Base-by-base conservation (phyloP, 1,140 invertebrate genomes). In the Dreissena rostriformis region DNA sequence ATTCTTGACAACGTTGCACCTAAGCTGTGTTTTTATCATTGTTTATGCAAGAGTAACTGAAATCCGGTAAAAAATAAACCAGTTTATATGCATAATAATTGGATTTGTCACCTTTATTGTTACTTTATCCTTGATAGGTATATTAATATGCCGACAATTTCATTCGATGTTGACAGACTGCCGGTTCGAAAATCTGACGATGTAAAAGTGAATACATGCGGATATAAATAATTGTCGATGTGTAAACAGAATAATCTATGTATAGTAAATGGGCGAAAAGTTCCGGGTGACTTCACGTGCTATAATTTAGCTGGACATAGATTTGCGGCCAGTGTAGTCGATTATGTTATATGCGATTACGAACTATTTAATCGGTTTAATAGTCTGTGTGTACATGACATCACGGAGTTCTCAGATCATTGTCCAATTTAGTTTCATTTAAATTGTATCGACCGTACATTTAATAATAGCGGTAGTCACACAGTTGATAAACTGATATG, bases 261-360 rank as follows among this genome's bases (percentile, higher is more conserved):
- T 53, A 74, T 74, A 28, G 53, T 26, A 24, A 74, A 74, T 74
- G 72, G 53, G 17, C 51, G 72, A 17, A 4, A 55, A 49, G 72
- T 55, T 26, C 8, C 15, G 14, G 72, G 72, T 53, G 19, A 74
- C 26, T 74, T 55, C 51, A 74, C 49, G 15, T 74, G 72, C 8
- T 10, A 74, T 74, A 74, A 53, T 53, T n/a, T 6, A 11, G 51
- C 19, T 1, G 26, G 51, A 53, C 53, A 74, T 24, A 22, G 11
- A 74, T 55, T 17, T 53, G 53, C 51, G 11, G 49, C 72, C 11
- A 74, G 72, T 55, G 51, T 74, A 49, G 72, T 74, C 10, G 72
- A 74, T 57, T 74, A 74, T 74, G 14, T 53, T 11, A 29, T 74
- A n/a, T 55, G 51, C 24, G 51, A n/a, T 17, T 72, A 57, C 52